phyloP scores from a whole-genome alignment of 2,797 vertebrate species.

The Takifugu rubripes region DNA sequence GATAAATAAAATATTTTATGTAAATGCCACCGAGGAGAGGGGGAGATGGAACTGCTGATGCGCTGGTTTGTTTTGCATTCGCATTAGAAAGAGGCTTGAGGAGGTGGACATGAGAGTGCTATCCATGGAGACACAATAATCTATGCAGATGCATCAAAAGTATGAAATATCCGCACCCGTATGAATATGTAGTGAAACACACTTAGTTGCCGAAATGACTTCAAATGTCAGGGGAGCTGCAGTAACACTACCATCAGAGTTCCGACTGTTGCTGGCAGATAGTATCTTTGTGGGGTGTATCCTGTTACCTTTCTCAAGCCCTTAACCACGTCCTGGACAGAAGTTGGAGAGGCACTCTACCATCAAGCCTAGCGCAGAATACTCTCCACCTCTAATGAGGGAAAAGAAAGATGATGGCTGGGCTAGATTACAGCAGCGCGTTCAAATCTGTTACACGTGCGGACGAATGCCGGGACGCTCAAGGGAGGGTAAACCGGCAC shows the following conservation, averaged over 20 bases:
- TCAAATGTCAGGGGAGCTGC: constrained; percentile 36
- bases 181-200: constrained; percentile 42
- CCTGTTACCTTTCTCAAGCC: constrained; percentile 44
- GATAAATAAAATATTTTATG: constrained; percentile 81
- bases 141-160: constrained; percentile 20
- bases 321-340: constrained; percentile 33
- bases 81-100: constrained; percentile 23
- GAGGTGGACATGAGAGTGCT: constrained; percentile 27
- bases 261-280: constrained; percentile 47
- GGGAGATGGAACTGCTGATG: constrained; percentile 59
- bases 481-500: constrained; percentile 13
- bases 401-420: constrained; percentile 17
- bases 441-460: constrained; percentile 50
- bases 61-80: constrained; percentile 44
- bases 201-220: constrained; percentile 44
- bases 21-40: constrained; percentile 57
- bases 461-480: too few species aligned
- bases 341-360: constrained; percentile 58
- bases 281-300: constrained; percentile 38
- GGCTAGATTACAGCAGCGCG: constrained; percentile 35
- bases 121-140: not conserved
- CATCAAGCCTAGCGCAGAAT: constrained; percentile 59
- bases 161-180: constrained; percentile 44
- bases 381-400: constrained; percentile 45
- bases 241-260: constrained; percentile 18